Percentiles rank a stretch among this genome's conserved stretches.
phyloP scores from a whole-genome alignment of 92 coral and sea anemone species.

The Anthopleura xanthogrammica region DNA sequence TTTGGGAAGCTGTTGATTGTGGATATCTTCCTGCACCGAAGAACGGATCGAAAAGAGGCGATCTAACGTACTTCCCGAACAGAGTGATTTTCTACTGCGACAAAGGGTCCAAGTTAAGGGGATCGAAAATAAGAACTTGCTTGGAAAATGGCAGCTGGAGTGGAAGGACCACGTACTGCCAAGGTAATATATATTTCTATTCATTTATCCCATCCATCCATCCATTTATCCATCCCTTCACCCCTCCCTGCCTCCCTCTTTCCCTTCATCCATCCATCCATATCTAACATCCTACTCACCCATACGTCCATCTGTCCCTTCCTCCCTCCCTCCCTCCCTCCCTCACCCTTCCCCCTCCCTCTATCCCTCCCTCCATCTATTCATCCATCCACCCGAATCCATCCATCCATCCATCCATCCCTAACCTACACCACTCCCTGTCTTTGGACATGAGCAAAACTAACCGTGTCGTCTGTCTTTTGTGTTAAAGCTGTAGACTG shows the following conservation, averaged over 20 bases:
- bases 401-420: too few relatives aligned
- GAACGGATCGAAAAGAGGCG: constrained; percentile 11
- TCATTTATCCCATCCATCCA: background rate
- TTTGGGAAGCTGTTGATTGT: constrained; percentile 14
- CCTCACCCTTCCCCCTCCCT: background rate
- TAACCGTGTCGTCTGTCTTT: background rate
- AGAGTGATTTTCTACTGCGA: constrained; percentile 5
- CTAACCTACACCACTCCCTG: background rate
- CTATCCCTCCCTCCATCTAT: too few relatives aligned
- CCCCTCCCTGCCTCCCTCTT: background rate
- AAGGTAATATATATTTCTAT: constrained; percentile 16
- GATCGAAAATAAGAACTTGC: constrained; percentile 1
- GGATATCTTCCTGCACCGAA: constrained; percentile 13
- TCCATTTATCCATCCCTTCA: background rate
- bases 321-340: background rate
- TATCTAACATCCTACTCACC: background rate
- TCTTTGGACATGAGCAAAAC: background rate
- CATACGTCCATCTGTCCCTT: background rate
- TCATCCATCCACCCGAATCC: too few relatives aligned
- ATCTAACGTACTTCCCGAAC: constrained; percentile 15
- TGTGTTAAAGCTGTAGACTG: constrained; percentile 54
- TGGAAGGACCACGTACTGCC: constrained; percentile 10
- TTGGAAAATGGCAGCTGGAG: constrained; percentile 29
- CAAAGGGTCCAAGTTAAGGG: background rate
- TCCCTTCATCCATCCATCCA: background rate